These are phyloP conservation scores for Resseliella maxima DNA, from an alignment of 2,888 invertebrate species.

Conservation along the genomic window DNA sequence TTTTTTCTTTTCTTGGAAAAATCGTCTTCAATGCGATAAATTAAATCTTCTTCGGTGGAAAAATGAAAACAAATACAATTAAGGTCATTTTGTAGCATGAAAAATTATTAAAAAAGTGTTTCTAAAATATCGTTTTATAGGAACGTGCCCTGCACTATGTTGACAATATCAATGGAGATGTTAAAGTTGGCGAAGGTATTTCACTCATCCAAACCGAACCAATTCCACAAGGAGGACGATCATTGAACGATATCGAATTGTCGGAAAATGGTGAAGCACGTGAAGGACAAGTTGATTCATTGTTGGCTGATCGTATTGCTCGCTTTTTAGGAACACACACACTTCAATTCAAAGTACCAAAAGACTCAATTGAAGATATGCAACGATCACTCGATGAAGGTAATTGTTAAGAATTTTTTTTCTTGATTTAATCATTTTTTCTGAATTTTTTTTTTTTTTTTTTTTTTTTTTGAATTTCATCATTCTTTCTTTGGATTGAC, in stretches of 20 bases:
- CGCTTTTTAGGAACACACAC: constrained; percentile 82
- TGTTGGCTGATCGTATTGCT: constrained; percentile 79
- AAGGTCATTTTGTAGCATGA: not conserved
- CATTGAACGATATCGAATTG: constrained; percentile 74
- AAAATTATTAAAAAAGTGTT: not conserved
- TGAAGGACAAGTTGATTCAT: constrained; percentile 78
- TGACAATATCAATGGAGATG: constrained; percentile 72
- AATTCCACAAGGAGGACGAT: constrained; percentile 69
- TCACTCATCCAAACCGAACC: constrained; percentile 71
- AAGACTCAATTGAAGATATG: constrained; percentile 77
- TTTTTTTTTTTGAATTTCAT: not conserved
- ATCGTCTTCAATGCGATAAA: not conserved
- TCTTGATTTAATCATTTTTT: not conserved
- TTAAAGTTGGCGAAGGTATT: constrained; percentile 75
- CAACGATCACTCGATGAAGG: constrained; percentile 86
- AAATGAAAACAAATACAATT: not conserved
- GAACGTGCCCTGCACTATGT: constrained; percentile 78
- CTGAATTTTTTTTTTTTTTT: not conserved
- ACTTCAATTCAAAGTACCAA: constrained; percentile 83
- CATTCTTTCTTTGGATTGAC: not conserved
- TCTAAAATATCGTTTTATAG: constrained; percentile 67
- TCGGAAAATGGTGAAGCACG: constrained; percentile 80
- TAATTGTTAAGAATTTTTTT: constrained; percentile 67
- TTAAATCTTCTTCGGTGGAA: no score
- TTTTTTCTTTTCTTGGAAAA: no score